A percentile compares a stretch with the other conserved stretches of the same genome.
These are phyloP conservation scores for Sminthopsis crassicaudata DNA, from an alignment of 2,113 vertebrate species.

Conservation along the genomic window DNA sequence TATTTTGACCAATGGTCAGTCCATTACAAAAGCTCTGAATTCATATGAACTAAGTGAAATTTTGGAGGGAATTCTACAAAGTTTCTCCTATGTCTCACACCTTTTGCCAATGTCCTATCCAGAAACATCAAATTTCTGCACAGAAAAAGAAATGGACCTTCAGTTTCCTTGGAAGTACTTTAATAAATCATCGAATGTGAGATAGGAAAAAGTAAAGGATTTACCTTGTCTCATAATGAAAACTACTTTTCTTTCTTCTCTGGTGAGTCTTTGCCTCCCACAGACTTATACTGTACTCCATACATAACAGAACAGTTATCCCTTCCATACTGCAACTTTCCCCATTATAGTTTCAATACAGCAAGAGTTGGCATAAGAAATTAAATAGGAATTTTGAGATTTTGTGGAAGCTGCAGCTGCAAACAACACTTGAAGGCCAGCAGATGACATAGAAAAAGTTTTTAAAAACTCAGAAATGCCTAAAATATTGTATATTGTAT, in stretches of 20 bases:
- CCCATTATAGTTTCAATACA: too few species aligned
- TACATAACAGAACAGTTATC: not conserved
- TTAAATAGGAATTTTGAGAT: too few species aligned
- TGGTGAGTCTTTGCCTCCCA: not conserved
- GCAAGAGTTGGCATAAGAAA: too few species aligned
- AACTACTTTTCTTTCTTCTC: not conserved
- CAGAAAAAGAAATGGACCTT: not conserved
- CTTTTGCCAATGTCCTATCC: not conserved
- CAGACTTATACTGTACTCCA: not conserved
- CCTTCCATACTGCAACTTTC: too few species aligned
- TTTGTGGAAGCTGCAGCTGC: too few species aligned
- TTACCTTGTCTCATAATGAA: not conserved
- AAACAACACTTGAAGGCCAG: too few species aligned
- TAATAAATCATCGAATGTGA: not conserved
- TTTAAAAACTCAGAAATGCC: too few species aligned
- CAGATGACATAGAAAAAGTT: too few species aligned
- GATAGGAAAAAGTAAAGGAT: not conserved
- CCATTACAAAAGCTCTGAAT: not conserved
- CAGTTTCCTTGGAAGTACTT: not conserved
- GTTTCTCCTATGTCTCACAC: not conserved
- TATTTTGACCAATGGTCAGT: not conserved
- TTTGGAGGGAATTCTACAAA: not conserved
- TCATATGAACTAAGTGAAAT: not conserved
- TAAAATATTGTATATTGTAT: too few species aligned
- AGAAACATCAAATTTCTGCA: not conserved